phyloP scores from a whole-genome alignment of 2,797 vertebrate genomes.

The Bufotes viridis region DNA sequence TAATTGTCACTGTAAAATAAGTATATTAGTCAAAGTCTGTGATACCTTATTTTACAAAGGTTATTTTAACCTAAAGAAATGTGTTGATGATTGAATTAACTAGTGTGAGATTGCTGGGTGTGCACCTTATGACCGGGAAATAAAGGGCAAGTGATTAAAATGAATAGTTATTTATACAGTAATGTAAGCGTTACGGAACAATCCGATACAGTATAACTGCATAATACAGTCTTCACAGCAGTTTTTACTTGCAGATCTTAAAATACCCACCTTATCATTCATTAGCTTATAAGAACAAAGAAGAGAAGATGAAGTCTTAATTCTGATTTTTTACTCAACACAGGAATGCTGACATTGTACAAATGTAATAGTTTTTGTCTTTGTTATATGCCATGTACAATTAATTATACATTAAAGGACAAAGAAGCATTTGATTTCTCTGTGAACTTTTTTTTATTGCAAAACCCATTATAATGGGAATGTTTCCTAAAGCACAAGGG shows the following conservation, averaged over 20 bases:
- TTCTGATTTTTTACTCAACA: slow-evolving; percentile 55
- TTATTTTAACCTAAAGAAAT: slow-evolving; percentile 76
- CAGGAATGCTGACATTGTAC: slow-evolving; percentile 58
- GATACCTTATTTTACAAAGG: slow-evolving; percentile 72
- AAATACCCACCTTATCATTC: slow-evolving; percentile 65
- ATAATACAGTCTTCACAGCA: slow-evolving; percentile 73
- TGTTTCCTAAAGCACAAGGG: slow-evolving; percentile 37
- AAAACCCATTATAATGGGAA: slow-evolving; percentile 56
- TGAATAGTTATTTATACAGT: slow-evolving; percentile 75
- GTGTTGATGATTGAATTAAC: slow-evolving; percentile 87
- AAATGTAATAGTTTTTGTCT: slow-evolving; percentile 57
- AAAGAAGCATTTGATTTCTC: slow-evolving; percentile 53
- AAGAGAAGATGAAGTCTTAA: slow-evolving; percentile 59
- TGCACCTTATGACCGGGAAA: slow-evolving; percentile 77
- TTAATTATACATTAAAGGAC: slow-evolving; percentile 58
- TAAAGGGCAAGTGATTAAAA: slow-evolving; percentile 80
- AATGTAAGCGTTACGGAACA: slow-evolving; percentile 76
- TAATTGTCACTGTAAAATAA: neutral
- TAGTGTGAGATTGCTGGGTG: slow-evolving; percentile 77
- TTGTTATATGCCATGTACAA: slow-evolving; percentile 56
- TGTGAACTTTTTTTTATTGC: slow-evolving; percentile 56
- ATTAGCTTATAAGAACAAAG: slow-evolving; percentile 60
- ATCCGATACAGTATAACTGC: slow-evolving; percentile 76
- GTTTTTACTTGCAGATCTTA: slow-evolving; percentile 73
- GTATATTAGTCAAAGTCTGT: slow-evolving; percentile 7